Evolutionary conservation across 1,140 invertebrate genomes (phyloP).

Genomic region (Ylistrum balloti): DNA sequence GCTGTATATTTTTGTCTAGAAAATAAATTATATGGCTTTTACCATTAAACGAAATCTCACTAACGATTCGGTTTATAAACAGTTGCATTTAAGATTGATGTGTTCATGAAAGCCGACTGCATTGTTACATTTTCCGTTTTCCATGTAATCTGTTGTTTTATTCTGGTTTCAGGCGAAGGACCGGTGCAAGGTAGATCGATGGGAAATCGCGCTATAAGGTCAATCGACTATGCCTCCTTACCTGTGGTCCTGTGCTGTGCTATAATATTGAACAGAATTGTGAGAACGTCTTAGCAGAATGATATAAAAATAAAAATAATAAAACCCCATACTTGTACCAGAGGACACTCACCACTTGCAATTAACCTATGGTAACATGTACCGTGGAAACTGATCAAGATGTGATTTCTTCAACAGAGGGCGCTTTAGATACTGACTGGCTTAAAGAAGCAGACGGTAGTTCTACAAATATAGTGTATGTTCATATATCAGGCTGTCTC

Average conservation of each 20-base stretch:
- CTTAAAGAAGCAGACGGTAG: too few species aligned
- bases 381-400: background rate
- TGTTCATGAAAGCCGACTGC: too few species aligned
- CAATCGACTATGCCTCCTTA: background rate
- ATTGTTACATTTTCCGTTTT: too few species aligned
- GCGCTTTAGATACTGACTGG: too few species aligned
- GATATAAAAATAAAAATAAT: background rate
- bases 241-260: background rate
- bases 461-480: too few species aligned
- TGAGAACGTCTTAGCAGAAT: slow-evolving; percentile 21
- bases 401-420: too few species aligned
- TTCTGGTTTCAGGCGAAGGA: slow-evolving; percentile 7
- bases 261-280: background rate
- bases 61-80: too few species aligned
- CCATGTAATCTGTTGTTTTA: background rate
- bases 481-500: too few species aligned
- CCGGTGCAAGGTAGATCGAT: background rate
- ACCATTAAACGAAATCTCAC: too few species aligned
- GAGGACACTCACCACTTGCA: background rate
- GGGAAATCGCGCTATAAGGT: background rate
- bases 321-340: background rate
- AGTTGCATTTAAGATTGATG: too few species aligned
- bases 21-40: too few species aligned
- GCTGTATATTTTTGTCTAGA: too few species aligned
- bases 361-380: background rate